Evolutionary conservation across 2,113 vertebrate genomes (phyloP).

Genomic region (Mobula birostris): DNA sequence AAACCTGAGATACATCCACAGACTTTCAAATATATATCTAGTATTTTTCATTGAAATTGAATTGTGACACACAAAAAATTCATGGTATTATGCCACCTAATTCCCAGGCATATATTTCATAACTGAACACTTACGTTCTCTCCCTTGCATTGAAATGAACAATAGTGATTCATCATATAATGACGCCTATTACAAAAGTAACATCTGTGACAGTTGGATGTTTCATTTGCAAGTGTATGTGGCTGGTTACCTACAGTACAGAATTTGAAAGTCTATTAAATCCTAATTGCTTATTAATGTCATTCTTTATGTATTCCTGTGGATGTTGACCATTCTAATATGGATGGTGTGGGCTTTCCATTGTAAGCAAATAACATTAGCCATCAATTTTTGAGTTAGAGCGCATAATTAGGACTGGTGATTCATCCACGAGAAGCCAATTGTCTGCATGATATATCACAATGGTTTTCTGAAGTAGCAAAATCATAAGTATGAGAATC

Average conservation of each 20-base stretch:
- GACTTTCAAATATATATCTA: too few relatives aligned
- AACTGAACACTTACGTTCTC: too few relatives aligned
- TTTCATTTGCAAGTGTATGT: not conserved
- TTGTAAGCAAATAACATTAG: not conserved
- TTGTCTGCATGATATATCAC: not conserved
- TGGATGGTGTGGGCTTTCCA: not conserved
- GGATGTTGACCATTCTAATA: constrained; percentile 1
- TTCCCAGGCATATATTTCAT: too few relatives aligned
- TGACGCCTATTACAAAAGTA: not conserved
- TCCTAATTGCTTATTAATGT: not conserved
- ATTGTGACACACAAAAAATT: too few relatives aligned
- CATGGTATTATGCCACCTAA: too few relatives aligned
- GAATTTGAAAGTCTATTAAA: not conserved
- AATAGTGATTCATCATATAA: not conserved
- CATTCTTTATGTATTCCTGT: not conserved
- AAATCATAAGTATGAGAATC: constrained; percentile 8
- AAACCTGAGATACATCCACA: too few relatives aligned
- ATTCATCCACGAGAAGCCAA: not conserved
- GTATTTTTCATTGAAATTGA: too few relatives aligned
- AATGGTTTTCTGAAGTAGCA: not conserved
- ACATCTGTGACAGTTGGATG: not conserved
- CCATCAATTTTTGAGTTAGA: not conserved
- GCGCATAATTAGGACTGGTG: not conserved
- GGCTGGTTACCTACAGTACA: not conserved
- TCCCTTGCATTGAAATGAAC: too few relatives aligned